Conservation (phyloP, 2,797 vertebrate species). For the Carcharodon carcharias region DNA sequence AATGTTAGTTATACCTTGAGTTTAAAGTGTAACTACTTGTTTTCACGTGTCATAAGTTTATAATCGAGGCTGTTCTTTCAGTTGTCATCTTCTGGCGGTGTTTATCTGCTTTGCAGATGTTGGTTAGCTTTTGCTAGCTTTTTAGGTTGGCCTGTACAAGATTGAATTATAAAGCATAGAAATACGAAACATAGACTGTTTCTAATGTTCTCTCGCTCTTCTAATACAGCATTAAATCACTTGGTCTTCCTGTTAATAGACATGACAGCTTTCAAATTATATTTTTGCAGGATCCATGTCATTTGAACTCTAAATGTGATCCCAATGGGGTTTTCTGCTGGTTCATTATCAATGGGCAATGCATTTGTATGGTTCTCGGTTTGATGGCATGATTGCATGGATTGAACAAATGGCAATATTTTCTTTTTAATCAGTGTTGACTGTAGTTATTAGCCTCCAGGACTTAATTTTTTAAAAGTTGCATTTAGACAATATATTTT, state of each 20-base stretch:
- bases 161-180: neutral
- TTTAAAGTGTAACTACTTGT: no score
- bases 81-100: no score
- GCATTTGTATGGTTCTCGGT: neutral
- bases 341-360: neutral
- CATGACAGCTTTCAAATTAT: neutral
- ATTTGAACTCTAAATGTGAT: neutral
- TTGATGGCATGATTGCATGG: neutral
- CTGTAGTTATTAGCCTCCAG: neutral
- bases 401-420: neutral
- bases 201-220: neutral
- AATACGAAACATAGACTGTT: neutral
- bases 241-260: neutral
- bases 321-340: neutral
- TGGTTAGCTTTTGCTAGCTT: neutral
- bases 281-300: neutral
- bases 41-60: no score
- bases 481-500: neutral
- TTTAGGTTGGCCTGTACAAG: neutral
- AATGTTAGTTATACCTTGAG: no score
- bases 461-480: neutral
- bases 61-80: no score
- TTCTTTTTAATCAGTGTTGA: neutral
- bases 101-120: neutral
- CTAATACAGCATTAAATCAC: neutral